These are phyloP conservation scores for Arctia plantaginis DNA, from an alignment of 2,888 invertebrate genomes.

Conservation along the genomic window DNA sequence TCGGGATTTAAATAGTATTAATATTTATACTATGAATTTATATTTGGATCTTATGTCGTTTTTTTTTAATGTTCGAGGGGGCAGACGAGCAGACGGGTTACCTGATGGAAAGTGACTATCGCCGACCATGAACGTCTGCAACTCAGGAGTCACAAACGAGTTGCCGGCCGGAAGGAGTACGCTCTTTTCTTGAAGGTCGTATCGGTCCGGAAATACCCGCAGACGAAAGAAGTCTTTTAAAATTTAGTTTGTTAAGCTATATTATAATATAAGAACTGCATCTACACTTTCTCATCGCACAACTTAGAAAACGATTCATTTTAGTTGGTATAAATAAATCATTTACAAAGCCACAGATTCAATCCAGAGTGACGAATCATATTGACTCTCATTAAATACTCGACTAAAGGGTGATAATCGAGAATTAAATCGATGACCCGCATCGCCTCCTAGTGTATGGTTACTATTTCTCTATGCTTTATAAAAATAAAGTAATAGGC, in stretches of 20 bases:
- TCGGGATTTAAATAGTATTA: no score
- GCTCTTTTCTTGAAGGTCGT: no score
- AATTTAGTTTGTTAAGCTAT: background rate
- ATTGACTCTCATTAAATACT: constrained; percentile 70
- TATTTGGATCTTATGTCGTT: no score
- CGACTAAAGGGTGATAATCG: constrained; percentile 80
- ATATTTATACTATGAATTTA: no score
- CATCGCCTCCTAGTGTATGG: constrained; percentile 68
- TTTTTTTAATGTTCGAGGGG: no score
- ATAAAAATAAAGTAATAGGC: constrained; percentile 83
- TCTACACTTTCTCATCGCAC: background rate
- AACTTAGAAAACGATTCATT: constrained; percentile 2
- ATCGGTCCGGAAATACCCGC: no score
- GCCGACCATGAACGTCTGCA: no score
- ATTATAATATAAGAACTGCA: no score
- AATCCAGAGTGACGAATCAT: constrained; percentile 61
- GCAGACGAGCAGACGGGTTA: no score
- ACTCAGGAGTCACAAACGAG: no score
- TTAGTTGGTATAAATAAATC: constrained; percentile 38
- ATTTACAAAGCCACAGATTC: constrained; percentile 45
- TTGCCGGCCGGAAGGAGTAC: no score
- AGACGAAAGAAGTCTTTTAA: background rate
- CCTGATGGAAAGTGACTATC: no score
- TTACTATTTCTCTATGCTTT: constrained; percentile 65
- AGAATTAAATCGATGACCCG: constrained; percentile 81